These are phyloP conservation scores for Amphilophus citrinellus DNA, from an alignment of 2,113 vertebrate genomes.

Conservation along the genomic window DNA sequence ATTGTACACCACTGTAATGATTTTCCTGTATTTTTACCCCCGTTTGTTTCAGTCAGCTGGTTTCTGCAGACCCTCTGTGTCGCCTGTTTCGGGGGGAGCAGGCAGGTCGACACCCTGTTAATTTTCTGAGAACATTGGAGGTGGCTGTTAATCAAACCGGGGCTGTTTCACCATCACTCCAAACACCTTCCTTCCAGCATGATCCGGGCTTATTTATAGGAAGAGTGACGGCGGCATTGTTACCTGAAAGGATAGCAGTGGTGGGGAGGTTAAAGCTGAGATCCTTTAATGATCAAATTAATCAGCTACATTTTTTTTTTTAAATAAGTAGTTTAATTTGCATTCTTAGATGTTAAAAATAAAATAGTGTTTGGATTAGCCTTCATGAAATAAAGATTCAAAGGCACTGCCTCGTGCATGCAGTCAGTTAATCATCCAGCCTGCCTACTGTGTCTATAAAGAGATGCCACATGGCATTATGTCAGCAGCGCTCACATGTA, in stretches of 20 bases:
- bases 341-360: background rate
- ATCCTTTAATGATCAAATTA: background rate
- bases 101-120: background rate
- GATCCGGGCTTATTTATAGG: background rate
- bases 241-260: background rate
- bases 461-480: constrained; percentile 60
- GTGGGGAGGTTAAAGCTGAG: background rate
- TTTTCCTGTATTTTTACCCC: background rate
- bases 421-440: constrained; percentile 42
- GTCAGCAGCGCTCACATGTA: constrained; percentile 55
- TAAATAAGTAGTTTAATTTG: background rate
- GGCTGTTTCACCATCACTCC: background rate
- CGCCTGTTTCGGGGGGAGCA: background rate
- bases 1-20: too few relatives aligned
- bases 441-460: constrained; percentile 51
- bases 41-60: background rate
- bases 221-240: background rate
- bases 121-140: constrained; percentile 6
- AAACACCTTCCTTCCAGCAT: background rate
- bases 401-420: constrained; percentile 1
- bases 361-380: background rate
- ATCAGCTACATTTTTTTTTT: background rate
- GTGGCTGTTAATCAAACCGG: background rate
- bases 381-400: constrained; percentile 13
- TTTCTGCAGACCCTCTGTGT: background rate